Conservation (phyloP, 2,888 invertebrate species). For the Tetranychus piercei region DNA sequence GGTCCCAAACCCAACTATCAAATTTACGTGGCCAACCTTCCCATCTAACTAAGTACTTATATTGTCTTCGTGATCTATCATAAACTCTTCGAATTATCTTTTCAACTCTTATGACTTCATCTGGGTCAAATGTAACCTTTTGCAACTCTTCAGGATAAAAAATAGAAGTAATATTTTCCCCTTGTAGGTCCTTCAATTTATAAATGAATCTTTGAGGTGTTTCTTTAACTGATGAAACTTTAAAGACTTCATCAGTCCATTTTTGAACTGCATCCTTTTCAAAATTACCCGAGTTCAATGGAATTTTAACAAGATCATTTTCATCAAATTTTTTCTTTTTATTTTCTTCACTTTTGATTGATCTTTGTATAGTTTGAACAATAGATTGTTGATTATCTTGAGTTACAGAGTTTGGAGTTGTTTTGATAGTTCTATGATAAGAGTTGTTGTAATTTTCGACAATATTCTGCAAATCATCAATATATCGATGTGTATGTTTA, state of each 20-base stretch:
- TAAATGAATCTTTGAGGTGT: not conserved
- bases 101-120: not conserved
- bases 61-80: not conserved
- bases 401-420: not conserved
- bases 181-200: not conserved
- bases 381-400: not conserved
- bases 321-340: not conserved
- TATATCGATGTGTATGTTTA: slow-evolving; percentile 21
- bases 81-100: not conserved
- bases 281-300: not conserved
- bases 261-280: not conserved
- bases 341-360: no score
- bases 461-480: not conserved
- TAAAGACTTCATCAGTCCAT: slow-evolving; percentile 3
- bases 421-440: slow-evolving; percentile 3
- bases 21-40: not conserved
- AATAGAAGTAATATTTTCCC: not conserved
- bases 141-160: not conserved
- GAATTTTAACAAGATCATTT: not conserved
- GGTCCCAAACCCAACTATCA: not conserved
- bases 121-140: not conserved
- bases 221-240: not conserved
- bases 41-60: not conserved
- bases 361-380: no score
- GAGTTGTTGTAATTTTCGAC: not conserved